Evolutionary conservation across 2,113 vertebrate genomes (phyloP).

Genomic region (Fregetta grallaria): DNA sequence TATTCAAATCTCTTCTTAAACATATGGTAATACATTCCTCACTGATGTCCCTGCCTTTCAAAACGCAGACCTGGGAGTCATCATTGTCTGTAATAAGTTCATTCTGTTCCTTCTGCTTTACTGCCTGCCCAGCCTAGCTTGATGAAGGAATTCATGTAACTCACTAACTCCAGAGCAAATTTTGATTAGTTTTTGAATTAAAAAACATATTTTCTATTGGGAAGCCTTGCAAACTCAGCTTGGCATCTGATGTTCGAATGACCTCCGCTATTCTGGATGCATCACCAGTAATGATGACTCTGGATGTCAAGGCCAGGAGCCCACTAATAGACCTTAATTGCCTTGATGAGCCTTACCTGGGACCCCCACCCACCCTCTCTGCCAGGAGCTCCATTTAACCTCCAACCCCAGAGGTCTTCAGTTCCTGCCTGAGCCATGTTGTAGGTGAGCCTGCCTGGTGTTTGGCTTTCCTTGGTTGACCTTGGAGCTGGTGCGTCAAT

Average conservation of each 20-base stretch:
- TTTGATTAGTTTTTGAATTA: conserved; percentile 14
- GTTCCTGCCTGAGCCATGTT: not conserved
- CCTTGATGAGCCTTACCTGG: not conserved
- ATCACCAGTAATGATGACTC: not conserved
- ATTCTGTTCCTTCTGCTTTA: conserved; percentile 40
- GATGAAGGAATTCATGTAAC: conserved; percentile 19
- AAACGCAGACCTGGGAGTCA: conserved; percentile 30
- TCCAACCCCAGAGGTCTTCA: rapidly evolving
- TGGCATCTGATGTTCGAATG: not conserved
- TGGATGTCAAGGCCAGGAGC: not conserved
- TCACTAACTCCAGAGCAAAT: not conserved
- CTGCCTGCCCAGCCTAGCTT: not conserved
- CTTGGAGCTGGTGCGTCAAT: not conserved
- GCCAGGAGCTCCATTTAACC: not conserved
- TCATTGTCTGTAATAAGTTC: conserved; percentile 38
- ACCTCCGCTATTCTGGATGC: not conserved
- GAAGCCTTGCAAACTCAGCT: not conserved
- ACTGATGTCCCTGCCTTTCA: conserved; percentile 15
- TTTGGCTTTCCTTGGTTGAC: not conserved
- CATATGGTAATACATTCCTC: conserved; percentile 46
- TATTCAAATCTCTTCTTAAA: conserved; percentile 39
- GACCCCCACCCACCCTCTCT: not conserved
- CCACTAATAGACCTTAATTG: not conserved
- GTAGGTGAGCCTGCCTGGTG: not conserved
- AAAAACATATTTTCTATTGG: not conserved